These are phyloP conservation scores for Platichthys stellatus DNA, from an alignment of 2,113 vertebrate genomes.

Conservation along the genomic window DNA sequence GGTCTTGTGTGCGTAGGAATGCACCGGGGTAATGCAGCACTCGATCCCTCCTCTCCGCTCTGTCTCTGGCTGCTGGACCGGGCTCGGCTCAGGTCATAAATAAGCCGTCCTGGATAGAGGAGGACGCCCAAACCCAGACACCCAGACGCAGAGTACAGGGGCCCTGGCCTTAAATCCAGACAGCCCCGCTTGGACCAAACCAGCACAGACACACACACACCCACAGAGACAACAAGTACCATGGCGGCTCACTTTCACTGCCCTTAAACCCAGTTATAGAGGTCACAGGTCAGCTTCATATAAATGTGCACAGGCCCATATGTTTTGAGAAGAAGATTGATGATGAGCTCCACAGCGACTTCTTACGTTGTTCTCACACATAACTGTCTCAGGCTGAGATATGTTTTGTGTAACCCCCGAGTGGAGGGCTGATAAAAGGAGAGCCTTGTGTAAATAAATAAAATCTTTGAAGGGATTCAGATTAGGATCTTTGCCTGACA, in stretches of 20 bases:
- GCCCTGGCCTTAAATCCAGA: conserved; percentile 58
- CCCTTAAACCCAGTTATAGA: conserved; percentile 52
- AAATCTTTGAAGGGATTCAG: conserved; percentile 28
- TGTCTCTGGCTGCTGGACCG: conserved; percentile 51
- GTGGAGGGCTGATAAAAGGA: conserved; percentile 28
- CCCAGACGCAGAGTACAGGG: conserved; percentile 50
- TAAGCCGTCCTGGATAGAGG: conserved; percentile 59
- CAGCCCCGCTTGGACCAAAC: conserved; percentile 43
- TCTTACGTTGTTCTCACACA: conserved; percentile 46
- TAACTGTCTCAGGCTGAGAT: conserved; percentile 40
- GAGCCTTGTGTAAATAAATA: conserved; percentile 26
- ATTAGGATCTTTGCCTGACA: conserved; percentile 37
- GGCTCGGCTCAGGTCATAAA: conserved; percentile 67
- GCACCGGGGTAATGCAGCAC: conserved; percentile 24
- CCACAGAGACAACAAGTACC: conserved; percentile 11
- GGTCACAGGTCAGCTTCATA: conserved; percentile 63
- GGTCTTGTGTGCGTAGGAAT: conserved; percentile 56
- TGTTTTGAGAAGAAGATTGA: conserved; percentile 54
- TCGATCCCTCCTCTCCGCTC: conserved; percentile 40
- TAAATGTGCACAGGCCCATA: conserved; percentile 40
- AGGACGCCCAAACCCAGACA: conserved; percentile 65
- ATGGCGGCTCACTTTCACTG: conserved; percentile 45
- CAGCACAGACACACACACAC: conserved; percentile 5
- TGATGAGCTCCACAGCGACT: conserved; percentile 26
- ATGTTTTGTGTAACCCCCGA: conserved; percentile 32